phyloP scores from a whole-genome alignment of 2,797 vertebrate species.

The Mus caroli region DNA sequence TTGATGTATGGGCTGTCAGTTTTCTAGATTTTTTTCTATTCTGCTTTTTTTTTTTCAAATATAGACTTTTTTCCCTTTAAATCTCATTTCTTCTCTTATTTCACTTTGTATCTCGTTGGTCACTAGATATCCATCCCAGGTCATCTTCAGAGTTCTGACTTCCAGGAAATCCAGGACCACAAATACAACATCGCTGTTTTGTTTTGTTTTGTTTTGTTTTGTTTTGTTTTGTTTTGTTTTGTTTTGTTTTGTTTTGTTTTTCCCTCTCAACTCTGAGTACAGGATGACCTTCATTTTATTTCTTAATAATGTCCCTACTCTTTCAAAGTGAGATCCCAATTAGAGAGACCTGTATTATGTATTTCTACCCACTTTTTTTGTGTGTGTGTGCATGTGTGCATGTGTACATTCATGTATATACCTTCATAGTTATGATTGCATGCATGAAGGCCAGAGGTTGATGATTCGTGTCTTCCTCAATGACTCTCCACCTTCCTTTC shows the following conservation, averaged over 20 bases:
- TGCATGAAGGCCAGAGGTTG: not conserved
- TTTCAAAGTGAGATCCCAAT: not conserved
- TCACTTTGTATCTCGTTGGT: not conserved
- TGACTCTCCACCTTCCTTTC: not conserved
- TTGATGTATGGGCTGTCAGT: not conserved
- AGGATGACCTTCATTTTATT: not conserved
- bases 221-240: no score
- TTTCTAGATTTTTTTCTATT: not conserved
- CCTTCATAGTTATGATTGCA: not conserved
- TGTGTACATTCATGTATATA: not conserved
- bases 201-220: no score
- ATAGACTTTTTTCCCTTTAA: not conserved
- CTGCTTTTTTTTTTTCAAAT: not conserved
- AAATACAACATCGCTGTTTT: not conserved
- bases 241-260: no score
- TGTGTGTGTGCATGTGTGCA: not conserved
- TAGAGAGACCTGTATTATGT: not conserved
- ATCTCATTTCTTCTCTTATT: not conserved
- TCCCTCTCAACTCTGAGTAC: not conserved
- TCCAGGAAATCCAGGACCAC: not conserved
- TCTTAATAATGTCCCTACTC: not conserved
- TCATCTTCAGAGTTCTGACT: not conserved
- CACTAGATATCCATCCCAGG: not conserved
- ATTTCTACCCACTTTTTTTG: not conserved
- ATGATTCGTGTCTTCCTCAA: not conserved